phyloP scores from a whole-genome alignment of 2,888 invertebrate genomes.

The Drosophila antonietae region DNA sequence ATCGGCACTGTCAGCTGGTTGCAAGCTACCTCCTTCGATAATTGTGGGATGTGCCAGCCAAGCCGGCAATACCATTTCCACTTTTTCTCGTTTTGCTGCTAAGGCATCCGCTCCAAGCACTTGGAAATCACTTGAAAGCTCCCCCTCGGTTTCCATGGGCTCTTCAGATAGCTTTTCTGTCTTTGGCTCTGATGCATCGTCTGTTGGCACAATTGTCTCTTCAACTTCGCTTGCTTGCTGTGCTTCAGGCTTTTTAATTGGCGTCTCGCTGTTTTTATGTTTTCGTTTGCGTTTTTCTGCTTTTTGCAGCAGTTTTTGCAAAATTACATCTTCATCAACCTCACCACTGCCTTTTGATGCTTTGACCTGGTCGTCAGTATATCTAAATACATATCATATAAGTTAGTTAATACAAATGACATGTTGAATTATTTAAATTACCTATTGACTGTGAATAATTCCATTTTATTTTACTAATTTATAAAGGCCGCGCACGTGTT shows the following conservation, averaged over 20 bases:
- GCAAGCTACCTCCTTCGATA: slow-evolving; percentile 86
- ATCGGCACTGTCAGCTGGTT: slow-evolving; percentile 86
- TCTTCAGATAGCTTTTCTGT: slow-evolving; percentile 12
- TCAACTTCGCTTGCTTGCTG: slow-evolving; percentile 4
- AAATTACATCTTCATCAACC: slow-evolving; percentile 86
- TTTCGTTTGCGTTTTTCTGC: slow-evolving; percentile 86
- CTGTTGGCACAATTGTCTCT: neutral
- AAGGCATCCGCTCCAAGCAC: slow-evolving; percentile 88
- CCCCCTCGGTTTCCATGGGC: slow-evolving; percentile 23
- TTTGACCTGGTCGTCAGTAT: slow-evolving; percentile 48
- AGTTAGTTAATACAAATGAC: neutral
- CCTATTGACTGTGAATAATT: slow-evolving; percentile 90
- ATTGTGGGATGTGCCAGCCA: slow-evolving; percentile 94
- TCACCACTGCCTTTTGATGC: slow-evolving; percentile 13
- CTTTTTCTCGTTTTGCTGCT: slow-evolving; percentile 86
- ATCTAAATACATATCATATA: slow-evolving; percentile 23
- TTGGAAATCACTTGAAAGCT: slow-evolving; percentile 66
- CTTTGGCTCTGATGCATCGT: slow-evolving; percentile 19
- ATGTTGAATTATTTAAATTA: slow-evolving; percentile 73
- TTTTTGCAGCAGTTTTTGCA: slow-evolving; percentile 87
- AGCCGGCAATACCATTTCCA: slow-evolving; percentile 91
- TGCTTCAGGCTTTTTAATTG: neutral
- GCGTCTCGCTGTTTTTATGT: slow-evolving; percentile 58
- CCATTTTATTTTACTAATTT: slow-evolving; percentile 85
- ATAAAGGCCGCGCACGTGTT: slow-evolving; percentile 61